A percentile compares a stretch with the other conserved stretches of the same genome.
These are phyloP conservation scores for Punctoribates punctum DNA, from an alignment of 2,888 invertebrate genomes.

Conservation along the genomic window DNA sequence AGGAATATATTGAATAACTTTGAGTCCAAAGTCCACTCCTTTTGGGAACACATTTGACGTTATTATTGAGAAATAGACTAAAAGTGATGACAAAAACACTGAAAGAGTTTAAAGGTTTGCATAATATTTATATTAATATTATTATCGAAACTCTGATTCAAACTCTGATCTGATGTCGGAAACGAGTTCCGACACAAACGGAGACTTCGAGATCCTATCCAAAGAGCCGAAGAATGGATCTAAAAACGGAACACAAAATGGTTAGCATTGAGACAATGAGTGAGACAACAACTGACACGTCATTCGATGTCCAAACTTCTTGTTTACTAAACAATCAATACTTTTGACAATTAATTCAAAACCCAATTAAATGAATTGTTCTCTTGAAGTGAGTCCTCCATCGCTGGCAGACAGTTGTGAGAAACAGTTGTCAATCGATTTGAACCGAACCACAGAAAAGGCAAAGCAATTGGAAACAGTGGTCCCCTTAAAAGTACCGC, in stretches of 20 bases:
- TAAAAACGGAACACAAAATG: background rate
- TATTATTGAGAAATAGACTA: too few relatives aligned
- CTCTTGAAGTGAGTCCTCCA: background rate
- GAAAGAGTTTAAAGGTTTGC: too few relatives aligned
- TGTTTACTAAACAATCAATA: background rate
- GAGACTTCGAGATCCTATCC: constrained; percentile 46
- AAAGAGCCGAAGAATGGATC: constrained; percentile 24
- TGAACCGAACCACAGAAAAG: background rate
- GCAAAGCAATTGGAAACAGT: background rate
- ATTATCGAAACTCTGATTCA: background rate
- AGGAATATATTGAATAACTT: too few relatives aligned
- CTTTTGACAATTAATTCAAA: background rate
- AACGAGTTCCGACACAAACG: constrained; percentile 44
- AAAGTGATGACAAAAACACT: too few relatives aligned
- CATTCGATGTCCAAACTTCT: constrained; percentile 1
- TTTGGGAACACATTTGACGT: too few relatives aligned
- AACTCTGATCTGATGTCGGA: constrained; percentile 25
- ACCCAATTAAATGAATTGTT: background rate
- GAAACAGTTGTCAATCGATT: background rate
- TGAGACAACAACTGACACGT: constrained; percentile 4
- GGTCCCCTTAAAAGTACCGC: background rate
- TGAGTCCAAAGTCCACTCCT: too few relatives aligned
- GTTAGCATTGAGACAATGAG: background rate
- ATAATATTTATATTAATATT: background rate
- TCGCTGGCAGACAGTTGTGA: background rate